phyloP scores from a whole-genome alignment of 30 jellyfish, hydroid and myxozoan genomes.

The Hydractinia echinata region DNA sequence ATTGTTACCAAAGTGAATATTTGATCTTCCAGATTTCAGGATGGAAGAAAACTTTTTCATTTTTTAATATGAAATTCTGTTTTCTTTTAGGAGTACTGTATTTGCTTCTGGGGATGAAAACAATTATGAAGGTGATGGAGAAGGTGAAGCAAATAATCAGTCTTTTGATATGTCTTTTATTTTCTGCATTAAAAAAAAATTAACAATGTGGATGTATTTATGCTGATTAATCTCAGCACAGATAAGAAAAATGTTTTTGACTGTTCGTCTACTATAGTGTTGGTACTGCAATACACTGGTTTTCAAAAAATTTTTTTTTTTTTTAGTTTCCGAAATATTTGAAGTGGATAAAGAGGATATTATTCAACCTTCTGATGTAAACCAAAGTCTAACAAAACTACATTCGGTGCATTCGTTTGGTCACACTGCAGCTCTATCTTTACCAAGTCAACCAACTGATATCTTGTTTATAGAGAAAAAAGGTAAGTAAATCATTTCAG shows the following conservation, averaged over 20 bases:
- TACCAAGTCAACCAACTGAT: slow-evolving; percentile 93
- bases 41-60: too few relatives aligned
- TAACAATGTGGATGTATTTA: background rate
- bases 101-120: background rate
- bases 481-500: slow-evolving; percentile 31
- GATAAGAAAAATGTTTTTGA: too few relatives aligned
- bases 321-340: slow-evolving; percentile 78
- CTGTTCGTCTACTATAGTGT: background rate
- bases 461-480: slow-evolving; percentile 74
- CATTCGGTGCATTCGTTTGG: slow-evolving; percentile 1
- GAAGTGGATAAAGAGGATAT: slow-evolving; percentile 90
- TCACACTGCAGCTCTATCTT: slow-evolving; percentile 41
- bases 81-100: too few relatives aligned
- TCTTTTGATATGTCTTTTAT: too few relatives aligned
- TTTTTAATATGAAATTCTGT: too few relatives aligned
- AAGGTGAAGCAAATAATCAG: background rate
- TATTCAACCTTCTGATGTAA: slow-evolving; percentile 43
- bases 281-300: background rate
- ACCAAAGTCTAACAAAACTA: slow-evolving; percentile 51
- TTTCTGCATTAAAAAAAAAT: background rate
- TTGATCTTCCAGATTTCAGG: too few relatives aligned
- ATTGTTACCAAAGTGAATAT: too few relatives aligned
- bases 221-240: too few relatives aligned
- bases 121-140: slow-evolving; percentile 25
- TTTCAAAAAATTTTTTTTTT: background rate